Conservation (phyloP, 2,888 invertebrate genomes). For the Hyppa rectilinea region DNA sequence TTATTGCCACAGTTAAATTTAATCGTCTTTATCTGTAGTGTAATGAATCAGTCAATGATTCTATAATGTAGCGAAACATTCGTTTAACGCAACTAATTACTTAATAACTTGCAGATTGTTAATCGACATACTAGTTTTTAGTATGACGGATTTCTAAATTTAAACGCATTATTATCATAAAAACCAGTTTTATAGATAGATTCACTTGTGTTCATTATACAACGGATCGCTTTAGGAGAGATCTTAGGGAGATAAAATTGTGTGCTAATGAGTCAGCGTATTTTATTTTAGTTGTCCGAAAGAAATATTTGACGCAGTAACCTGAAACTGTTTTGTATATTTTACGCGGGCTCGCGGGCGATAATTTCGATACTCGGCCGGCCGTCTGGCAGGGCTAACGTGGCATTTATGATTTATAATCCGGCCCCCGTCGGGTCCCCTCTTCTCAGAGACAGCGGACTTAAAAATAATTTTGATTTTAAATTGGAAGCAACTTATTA, state of each 20-base stretch:
- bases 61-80: slow-evolving; percentile 66
- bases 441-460: slow-evolving; percentile 84
- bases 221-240: slow-evolving; percentile 28
- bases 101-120: slow-evolving; percentile 55
- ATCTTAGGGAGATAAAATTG: slow-evolving; percentile 54
- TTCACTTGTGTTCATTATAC: slow-evolving; percentile 48
- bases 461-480: slow-evolving; percentile 87
- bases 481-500: slow-evolving; percentile 88
- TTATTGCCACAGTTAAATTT: slow-evolving; percentile 71
- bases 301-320: slow-evolving; percentile 87
- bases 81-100: slow-evolving; percentile 65
- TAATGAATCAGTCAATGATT: slow-evolving; percentile 70
- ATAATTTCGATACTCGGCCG: slow-evolving; percentile 86
- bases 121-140: slow-evolving; percentile 48
- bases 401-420: slow-evolving; percentile 90
- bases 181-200: slow-evolving; percentile 57
- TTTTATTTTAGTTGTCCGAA: slow-evolving; percentile 80
- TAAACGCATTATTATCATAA: slow-evolving; percentile 40
- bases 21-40: slow-evolving; percentile 71
- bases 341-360: slow-evolving; percentile 84
- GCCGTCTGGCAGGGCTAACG: slow-evolving; percentile 81
- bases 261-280: slow-evolving; percentile 79
- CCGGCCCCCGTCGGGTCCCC: slow-evolving; percentile 85
- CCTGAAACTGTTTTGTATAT: slow-evolving; percentile 88
- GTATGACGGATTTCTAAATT: slow-evolving; percentile 46